Base-by-base conservation (phyloP, 2,113 vertebrate genomes). In the Pandion haliaetus region DNA sequence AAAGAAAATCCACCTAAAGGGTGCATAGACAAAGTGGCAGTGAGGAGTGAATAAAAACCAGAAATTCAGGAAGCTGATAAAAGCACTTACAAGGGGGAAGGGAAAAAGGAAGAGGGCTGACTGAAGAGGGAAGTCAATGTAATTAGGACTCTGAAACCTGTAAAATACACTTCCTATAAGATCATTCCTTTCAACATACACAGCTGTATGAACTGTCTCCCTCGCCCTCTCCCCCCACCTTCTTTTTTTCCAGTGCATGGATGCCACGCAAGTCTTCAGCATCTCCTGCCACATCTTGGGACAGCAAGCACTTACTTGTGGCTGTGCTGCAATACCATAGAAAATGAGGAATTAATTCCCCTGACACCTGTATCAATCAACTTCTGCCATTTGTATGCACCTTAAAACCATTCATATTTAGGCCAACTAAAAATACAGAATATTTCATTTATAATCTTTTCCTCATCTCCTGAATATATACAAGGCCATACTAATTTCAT, bases 11-110 rank as follows among this genome's bases (percentile, higher is more conserved):
- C 86, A 91, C 57, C 73, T 29, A 71, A 93, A 92, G 67, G 62
- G 94, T 92, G 67, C 49, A 47, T 2, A 76, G 81, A 84, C 83
- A 95, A 95, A 95, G 91, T 76, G 86, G 87, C 94, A 94, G 72
- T 8, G 54, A 90, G 38, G 50, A 93, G n/a, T 18, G 73, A 96
- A 91, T 82, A 76, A 88, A 85, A 69, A 49, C 42, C 69, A 91
- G 85, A 90, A 82, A 95, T 74, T 89, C 91, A 92, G 70, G 84
- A 94, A 94, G 63, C 93, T 95, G 80, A 96, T 83, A 74, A 88
- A 95, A 94, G 91, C 65, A 85, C 28, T 65, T 54, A 34, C 17
- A 85, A 49, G 32, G 45, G 28, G 18, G 42, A 89, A 78, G 36
- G 59, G 55, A 47, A 91, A 8, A 81, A 81, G 63, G 52, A 61